Evolutionary conservation across 2,888 invertebrate genomes (phyloP).

Genomic region (Caenorhabditis sinica): DNA sequence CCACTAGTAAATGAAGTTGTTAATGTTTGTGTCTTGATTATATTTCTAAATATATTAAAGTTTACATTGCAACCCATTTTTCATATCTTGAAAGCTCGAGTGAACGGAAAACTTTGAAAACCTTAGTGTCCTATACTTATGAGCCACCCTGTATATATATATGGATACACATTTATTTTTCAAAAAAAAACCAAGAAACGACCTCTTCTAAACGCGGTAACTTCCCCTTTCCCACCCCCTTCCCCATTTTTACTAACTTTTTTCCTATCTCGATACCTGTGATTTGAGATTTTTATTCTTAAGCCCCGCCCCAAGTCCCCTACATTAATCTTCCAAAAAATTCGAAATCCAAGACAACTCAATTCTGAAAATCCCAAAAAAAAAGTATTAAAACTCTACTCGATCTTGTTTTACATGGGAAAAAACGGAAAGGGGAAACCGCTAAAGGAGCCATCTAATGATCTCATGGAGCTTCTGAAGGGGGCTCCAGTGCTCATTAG

Average conservation of each 20-base stretch:
- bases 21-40: too few relatives aligned
- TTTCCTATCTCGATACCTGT: slow-evolving; percentile 54
- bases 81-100: too few relatives aligned
- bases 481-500: neutral
- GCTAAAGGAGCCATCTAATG: neutral
- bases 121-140: too few relatives aligned
- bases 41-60: slow-evolving; percentile 20
- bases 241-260: slow-evolving; percentile 29
- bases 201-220: slow-evolving; percentile 60
- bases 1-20: too few relatives aligned
- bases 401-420: neutral
- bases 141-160: too few relatives aligned
- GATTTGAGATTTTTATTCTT: slow-evolving; percentile 27
- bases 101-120: too few relatives aligned
- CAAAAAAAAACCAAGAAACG: slow-evolving; percentile 43
- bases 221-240: neutral
- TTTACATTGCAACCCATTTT: too few relatives aligned
- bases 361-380: neutral
- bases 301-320: neutral
- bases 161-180: neutral
- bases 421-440: too few relatives aligned
- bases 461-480: neutral
- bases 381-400: slow-evolving; percentile 3
- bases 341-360: neutral
- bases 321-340: neutral